Conservation (phyloP, 2,797 vertebrate genomes). For the Poeciliopsis gracilis region DNA sequence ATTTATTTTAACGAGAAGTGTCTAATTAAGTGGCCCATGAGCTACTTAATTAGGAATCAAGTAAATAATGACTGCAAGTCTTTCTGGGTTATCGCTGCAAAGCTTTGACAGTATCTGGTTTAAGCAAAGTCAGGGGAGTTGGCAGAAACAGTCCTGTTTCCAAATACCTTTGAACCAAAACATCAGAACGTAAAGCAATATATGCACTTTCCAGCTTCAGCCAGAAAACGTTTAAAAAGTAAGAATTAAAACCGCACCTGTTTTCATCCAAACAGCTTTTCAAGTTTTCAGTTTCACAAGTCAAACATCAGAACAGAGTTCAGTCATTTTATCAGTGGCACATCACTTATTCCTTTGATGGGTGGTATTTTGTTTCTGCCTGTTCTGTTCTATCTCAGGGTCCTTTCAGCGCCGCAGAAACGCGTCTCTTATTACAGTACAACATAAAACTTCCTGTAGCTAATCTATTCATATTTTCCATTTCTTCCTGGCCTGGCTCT, state of each 20-base stretch:
- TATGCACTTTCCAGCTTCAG: not conserved
- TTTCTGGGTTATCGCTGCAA: not conserved
- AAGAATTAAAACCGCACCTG: not conserved
- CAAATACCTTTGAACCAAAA: not conserved
- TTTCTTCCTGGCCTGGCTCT: slow-evolving; percentile 43
- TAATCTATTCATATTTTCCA: slow-evolving; percentile 65
- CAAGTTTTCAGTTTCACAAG: not conserved
- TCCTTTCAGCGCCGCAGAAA: slow-evolving; percentile 38
- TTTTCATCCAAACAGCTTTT: not conserved
- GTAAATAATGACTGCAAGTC: not conserved
- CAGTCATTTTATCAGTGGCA: slow-evolving; percentile 1
- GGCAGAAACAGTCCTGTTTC: not conserved
- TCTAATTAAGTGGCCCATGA: not conserved
- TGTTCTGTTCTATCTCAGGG: slow-evolving; percentile 22
- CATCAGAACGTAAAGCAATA: not conserved
- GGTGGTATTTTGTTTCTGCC: not conserved
- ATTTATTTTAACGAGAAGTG: not conserved
- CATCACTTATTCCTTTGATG: slow-evolving; percentile 22
- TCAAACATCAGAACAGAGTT: not conserved
- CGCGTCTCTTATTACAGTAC: slow-evolving; percentile 24
- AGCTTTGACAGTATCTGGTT: not conserved
- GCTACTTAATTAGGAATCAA: not conserved
- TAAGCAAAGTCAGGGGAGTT: not conserved
- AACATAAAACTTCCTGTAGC: slow-evolving; percentile 15
- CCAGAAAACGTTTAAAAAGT: not conserved